These are phyloP conservation scores for Garrulus glandarius DNA, from an alignment of 2,797 vertebrate species.

Conservation along the genomic window DNA sequence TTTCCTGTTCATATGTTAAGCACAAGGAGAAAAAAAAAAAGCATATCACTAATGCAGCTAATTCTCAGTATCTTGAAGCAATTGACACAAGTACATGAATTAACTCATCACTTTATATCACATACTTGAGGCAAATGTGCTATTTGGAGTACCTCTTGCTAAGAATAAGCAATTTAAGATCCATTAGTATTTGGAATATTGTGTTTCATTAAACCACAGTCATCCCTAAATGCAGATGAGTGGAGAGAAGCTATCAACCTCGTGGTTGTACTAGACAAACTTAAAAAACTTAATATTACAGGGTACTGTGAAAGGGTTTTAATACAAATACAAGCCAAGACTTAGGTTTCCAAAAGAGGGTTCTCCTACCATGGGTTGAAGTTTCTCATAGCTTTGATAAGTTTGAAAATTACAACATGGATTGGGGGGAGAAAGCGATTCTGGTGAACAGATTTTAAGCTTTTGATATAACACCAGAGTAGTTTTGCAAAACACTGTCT, in stretches of 20 bases:
- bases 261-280: conserved; percentile 4
- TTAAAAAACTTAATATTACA: background rate
- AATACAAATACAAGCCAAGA: background rate
- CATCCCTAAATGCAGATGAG: conserved; percentile 40
- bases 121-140: conserved; percentile 51
- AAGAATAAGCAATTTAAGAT: conserved; percentile 68
- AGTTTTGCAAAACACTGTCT: background rate
- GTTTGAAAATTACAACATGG: background rate
- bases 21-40: background rate
- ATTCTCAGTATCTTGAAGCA: conserved; percentile 61
- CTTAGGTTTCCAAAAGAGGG: background rate
- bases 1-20: background rate
- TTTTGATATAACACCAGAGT: background rate
- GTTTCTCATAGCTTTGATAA: background rate
- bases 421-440: background rate
- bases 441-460: background rate
- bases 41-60: conserved; percentile 38
- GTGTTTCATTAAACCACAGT: conserved; percentile 52
- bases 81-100: conserved; percentile 63
- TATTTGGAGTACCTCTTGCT: conserved; percentile 65
- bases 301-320: background rate
- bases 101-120: conserved; percentile 62
- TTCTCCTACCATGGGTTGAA: background rate
- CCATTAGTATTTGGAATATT: conserved; percentile 67
- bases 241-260: conserved; percentile 6